A percentile compares a stretch with the other conserved stretches of the same genome.
Evolutionary conservation across 2,113 vertebrate genomes (phyloP).

Genomic region (Gambusia affinis): DNA sequence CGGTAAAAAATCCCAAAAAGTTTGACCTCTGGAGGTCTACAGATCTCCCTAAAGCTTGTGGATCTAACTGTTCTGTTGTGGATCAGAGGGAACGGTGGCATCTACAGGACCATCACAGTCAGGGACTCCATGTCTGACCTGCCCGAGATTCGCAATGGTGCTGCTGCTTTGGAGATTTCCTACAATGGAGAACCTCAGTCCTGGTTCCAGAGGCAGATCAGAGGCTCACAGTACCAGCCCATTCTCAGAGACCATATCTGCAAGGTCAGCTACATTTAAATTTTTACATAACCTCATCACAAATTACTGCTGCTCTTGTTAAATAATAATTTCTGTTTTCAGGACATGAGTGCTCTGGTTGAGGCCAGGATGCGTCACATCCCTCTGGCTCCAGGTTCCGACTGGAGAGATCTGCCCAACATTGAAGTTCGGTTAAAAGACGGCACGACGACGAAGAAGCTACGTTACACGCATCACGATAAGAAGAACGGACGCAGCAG

Average conservation of each 20-base stretch:
- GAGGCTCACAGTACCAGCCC: constrained; percentile 96
- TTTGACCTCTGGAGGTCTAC: accelerated
- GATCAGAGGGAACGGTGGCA: constrained; percentile 86
- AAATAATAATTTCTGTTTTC: background rate
- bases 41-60: background rate
- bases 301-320: background rate
- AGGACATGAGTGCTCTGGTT: constrained; percentile 97
- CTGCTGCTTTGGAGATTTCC: constrained; percentile 88
- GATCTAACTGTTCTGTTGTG: background rate
- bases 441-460: constrained; percentile 87
- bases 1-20: constrained; percentile 74
- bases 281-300: background rate
- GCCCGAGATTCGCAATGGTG: constrained; percentile 93
- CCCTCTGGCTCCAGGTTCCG: constrained; percentile 91
- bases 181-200: constrained; percentile 97
- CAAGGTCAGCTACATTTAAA: constrained; percentile 81
- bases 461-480: constrained; percentile 88
- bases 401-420: constrained; percentile 96
- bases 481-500: constrained; percentile 90
- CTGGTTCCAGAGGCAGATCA: constrained; percentile 97
- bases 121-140: constrained; percentile 96
- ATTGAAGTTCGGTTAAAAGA: constrained; percentile 90
- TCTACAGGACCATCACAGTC: constrained; percentile 95
- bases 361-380: constrained; percentile 95
- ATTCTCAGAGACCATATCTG: constrained; percentile 97